A percentile compares a stretch with the other conserved stretches of the same genome.
phyloP scores from a whole-genome alignment of 2,113 vertebrate genomes.

The Labrus mixtus region DNA sequence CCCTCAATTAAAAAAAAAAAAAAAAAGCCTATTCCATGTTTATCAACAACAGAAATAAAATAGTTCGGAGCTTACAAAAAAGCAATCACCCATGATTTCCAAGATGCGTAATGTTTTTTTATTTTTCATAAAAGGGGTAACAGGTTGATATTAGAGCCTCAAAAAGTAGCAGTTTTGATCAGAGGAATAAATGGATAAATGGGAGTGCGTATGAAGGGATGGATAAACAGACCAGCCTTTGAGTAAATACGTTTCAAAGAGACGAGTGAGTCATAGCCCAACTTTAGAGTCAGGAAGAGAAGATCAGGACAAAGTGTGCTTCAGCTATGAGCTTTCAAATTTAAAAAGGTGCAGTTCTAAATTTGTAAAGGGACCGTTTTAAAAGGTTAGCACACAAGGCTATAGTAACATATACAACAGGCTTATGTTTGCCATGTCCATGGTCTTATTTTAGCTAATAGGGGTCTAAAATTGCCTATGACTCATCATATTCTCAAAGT shows the following conservation, averaged over 20 bases:
- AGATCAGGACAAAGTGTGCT: constrained; percentile 29
- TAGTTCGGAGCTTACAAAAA: constrained; percentile 58
- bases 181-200: constrained; percentile 61
- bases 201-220: constrained; percentile 52
- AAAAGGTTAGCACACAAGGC: not conserved
- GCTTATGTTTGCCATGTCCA: too few relatives aligned
- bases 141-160: constrained; percentile 55
- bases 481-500: too few relatives aligned
- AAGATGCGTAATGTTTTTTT: constrained; percentile 62
- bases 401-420: too few relatives aligned
- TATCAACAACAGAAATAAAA: constrained; percentile 65
- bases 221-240: constrained; percentile 61
- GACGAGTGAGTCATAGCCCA: constrained; percentile 43
- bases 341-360: not conserved
- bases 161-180: constrained; percentile 65
- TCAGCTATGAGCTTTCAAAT: not conserved
- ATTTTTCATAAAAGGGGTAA: constrained; percentile 56
- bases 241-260: constrained; percentile 71
- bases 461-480: too few relatives aligned
- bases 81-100: constrained; percentile 68
- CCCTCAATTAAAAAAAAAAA: constrained; percentile 31
- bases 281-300: constrained; percentile 31
- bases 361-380: not conserved
- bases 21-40: constrained; percentile 66
- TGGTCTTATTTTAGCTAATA: too few relatives aligned